Conservation (phyloP, 2,888 invertebrate species). For the Lamproptera curius region DNA sequence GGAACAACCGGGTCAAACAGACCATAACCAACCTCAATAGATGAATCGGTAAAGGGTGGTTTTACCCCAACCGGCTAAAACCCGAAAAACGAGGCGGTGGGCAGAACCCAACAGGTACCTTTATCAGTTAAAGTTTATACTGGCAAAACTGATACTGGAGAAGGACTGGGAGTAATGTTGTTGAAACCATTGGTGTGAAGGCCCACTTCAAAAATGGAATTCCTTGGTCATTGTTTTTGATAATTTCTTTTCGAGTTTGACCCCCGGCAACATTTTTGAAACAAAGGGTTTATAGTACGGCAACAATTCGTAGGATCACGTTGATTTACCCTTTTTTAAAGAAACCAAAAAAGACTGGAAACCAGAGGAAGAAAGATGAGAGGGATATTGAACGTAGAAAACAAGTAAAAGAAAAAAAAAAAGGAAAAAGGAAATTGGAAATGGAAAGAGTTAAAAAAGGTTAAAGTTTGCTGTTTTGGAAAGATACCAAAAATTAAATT, state of each 20-base stretch:
- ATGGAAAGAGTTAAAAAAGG: constrained; percentile 29
- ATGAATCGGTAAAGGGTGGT: constrained; percentile 33
- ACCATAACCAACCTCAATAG: constrained; percentile 13
- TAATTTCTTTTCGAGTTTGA: too few relatives aligned
- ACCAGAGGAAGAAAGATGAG: too few relatives aligned
- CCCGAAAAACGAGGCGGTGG: constrained; percentile 25
- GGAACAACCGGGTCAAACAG: constrained; percentile 17
- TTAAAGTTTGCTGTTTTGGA: too few relatives aligned
- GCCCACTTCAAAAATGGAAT: constrained; percentile 15
- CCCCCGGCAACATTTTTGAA: too few relatives aligned
- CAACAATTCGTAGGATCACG: too few relatives aligned
- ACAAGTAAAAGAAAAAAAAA: constrained; percentile 1
- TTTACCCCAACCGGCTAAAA: constrained; percentile 25
- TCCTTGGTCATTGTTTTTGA: constrained; percentile 18
- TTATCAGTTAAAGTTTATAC: constrained; percentile 28
- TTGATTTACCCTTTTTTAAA: too few relatives aligned
- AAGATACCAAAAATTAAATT: constrained; percentile 31
- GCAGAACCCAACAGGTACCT: constrained; percentile 24
- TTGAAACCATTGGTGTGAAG: constrained; percentile 20
- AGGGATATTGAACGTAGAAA: too few relatives aligned
- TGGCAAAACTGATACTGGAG: constrained; percentile 21
- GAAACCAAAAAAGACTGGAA: too few relatives aligned
- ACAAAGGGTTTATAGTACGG: too few relatives aligned
- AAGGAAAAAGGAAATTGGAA: constrained; percentile 31
- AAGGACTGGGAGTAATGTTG: constrained; percentile 20